Evolutionary conservation across 2,113 vertebrate species (phyloP), one percentile per base, ranked within the genome.

Genomic region (Xiphias gladius): DNA sequence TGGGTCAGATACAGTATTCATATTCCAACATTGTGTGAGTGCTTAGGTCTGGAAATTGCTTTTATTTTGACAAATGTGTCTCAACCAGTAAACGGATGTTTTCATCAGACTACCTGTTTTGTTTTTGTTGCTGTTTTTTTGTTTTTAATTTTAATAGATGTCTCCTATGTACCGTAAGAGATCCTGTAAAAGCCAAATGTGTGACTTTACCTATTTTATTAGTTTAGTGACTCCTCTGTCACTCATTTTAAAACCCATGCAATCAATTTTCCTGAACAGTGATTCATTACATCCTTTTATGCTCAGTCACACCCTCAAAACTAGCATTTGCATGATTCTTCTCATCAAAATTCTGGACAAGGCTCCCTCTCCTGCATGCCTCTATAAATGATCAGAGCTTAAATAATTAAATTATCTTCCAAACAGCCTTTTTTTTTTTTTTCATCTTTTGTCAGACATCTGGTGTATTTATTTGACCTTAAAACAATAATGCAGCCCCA

Each of bases 391-490:
- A 73, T 65, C 43, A 66, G 32, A 71, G 32, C 35, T 71, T 30
- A 26, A 55, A 71, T 65, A 20, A 65, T 35, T 32, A 2, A 3
- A 73, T 67, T 41, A 30, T 17, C 20, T 16, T 24, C 11, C 1
- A 66, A 54, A n/a, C 43, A 48, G 48, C 57, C 4, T 1, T 30
- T 61, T 48, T 67, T n/a, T 35, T 3, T 39, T 39, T 39, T 22
- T 1, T 12, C 37, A 62, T 63, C 17, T 73, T 9, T 41, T 20
- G 39, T 61, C 17, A 68, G 55, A 39, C 61, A 63, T 85, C 61
- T 30, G 37, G 5, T 17, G 24, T 17, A 79, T 54, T 28, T 5
- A 63, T 78, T 20, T 76, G 65, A 82, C 59, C 54, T 57, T 65
- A 12, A 79, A 82, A 58, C 12, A 66, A 12, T 3, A 17, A 62